Percentiles rank a stretch among this genome's conserved stretches.
Conservation (phyloP, 2,113 vertebrate species). For the Corythornis cristatus region DNA sequence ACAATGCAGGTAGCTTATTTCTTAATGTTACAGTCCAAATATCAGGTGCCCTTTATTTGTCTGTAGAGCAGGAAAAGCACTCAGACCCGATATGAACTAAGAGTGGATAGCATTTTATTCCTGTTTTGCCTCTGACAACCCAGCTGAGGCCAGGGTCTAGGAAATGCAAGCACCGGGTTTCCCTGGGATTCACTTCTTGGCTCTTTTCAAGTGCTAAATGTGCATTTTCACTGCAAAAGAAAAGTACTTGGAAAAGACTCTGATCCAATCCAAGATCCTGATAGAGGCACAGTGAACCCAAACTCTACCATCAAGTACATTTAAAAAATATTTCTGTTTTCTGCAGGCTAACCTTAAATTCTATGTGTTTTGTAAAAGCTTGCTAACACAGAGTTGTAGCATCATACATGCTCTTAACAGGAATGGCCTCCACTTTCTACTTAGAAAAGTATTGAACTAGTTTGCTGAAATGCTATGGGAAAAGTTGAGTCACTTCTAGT, state of each 20-base stretch:
- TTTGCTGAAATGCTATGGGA: background rate
- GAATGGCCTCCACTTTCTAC: background rate
- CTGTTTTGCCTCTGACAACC: background rate
- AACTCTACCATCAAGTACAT: background rate
- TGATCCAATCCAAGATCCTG: background rate
- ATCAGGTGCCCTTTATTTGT: background rate
- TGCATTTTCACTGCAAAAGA: background rate
- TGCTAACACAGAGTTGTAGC: background rate
- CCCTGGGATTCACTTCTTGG: rapidly evolving
- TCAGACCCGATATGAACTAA: background rate
- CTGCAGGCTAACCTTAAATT: background rate
- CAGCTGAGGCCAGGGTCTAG: background rate
- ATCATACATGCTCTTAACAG: background rate
- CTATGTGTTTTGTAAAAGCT: background rate
- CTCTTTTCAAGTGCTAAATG: background rate
- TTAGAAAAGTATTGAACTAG: background rate
- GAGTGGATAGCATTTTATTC: background rate
- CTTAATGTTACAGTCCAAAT: background rate
- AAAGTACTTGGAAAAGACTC: background rate
- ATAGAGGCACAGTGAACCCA: background rate
- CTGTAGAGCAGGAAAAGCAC: background rate
- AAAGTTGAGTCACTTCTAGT: background rate
- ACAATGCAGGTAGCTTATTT: background rate
- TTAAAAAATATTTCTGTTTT: no score
- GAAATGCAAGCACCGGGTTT: background rate